phyloP scores from a whole-genome alignment of 2,797 vertebrate genomes.

The Pelobates cultripes region DNA sequence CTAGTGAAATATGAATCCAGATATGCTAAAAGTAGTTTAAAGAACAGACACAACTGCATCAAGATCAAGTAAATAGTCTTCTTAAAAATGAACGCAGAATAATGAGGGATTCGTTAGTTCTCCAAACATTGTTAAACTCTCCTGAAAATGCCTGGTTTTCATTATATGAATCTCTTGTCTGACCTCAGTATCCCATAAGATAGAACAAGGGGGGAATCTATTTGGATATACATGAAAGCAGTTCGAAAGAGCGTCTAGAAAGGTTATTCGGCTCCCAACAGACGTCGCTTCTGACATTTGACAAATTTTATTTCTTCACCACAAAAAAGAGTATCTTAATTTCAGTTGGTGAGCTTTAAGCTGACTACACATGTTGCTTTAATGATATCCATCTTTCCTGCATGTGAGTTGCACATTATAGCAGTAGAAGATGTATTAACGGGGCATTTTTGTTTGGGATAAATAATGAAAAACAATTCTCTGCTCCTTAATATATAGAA shows the following conservation, averaged over 20 bases:
- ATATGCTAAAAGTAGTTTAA: no score
- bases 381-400: slow-evolving; percentile 70
- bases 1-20: no score
- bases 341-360: slow-evolving; percentile 60
- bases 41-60: background rate
- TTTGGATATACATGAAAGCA: slow-evolving; percentile 62
- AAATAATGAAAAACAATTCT: slow-evolving; percentile 29
- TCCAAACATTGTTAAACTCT: slow-evolving; percentile 9
- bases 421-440: slow-evolving; percentile 15
- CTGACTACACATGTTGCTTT: slow-evolving; percentile 71
- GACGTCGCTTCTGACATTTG: slow-evolving; percentile 52
- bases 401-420: slow-evolving; percentile 62
- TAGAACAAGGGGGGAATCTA: slow-evolving; percentile 29
- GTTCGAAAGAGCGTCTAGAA: slow-evolving; percentile 45
- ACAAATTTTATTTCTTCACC: slow-evolving; percentile 59
- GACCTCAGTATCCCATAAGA: slow-evolving; percentile 50
- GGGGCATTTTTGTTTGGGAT: slow-evolving; percentile 12
- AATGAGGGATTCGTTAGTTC: slow-evolving; percentile 24
- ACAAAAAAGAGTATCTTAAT: slow-evolving; percentile 63
- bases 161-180: slow-evolving; percentile 44
- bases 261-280: slow-evolving; percentile 60
- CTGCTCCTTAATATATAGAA: background rate
- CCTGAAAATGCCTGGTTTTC: slow-evolving; percentile 41
- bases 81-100: slow-evolving; percentile 11
- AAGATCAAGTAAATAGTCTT: slow-evolving; percentile 9